Percentiles rank a stretch among this genome's conserved stretches.
phyloP scores from a whole-genome alignment of 2,888 invertebrate genomes.

The Pyrgus malvae region DNA sequence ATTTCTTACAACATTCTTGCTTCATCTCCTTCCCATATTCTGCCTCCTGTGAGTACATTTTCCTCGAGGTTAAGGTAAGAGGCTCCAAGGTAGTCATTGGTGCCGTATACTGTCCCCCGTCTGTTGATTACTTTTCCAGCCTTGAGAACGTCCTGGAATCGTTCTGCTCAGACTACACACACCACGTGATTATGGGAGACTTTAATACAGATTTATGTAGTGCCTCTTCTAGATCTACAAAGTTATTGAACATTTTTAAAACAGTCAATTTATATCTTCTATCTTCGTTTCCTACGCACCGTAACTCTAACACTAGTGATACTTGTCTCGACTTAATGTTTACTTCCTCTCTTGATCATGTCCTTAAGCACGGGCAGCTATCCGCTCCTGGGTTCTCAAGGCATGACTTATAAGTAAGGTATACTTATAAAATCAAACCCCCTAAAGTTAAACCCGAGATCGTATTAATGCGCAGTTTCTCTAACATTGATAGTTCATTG shows the following conservation, averaged over 20 bases:
- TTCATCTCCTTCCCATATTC: no score
- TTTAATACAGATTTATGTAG: not conserved
- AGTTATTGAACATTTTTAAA: not conserved
- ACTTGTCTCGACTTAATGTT: slow-evolving; percentile 1
- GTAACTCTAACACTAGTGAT: not conserved
- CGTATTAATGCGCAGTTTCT: not conserved
- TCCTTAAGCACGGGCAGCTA: not conserved
- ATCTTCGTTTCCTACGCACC: not conserved
- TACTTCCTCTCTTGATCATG: not conserved
- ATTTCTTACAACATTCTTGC: no score
- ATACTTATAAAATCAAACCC: slow-evolving; percentile 6
- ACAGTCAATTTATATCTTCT: slow-evolving; percentile 2
- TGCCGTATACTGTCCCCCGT: no score
- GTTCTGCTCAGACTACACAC: not conserved
- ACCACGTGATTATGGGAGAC: slow-evolving; percentile 6
- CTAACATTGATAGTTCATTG: not conserved
- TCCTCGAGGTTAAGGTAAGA: no score
- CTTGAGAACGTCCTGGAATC: not conserved
- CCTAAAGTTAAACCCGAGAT: slow-evolving; percentile 3
- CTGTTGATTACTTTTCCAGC: not conserved
- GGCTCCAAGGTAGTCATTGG: no score
- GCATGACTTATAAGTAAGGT: slow-evolving; percentile 13
- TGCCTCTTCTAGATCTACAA: not conserved
- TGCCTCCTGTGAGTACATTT: no score
- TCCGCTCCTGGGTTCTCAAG: slow-evolving; percentile 15